Conservation (phyloP, 2,888 invertebrate genomes). For the Lampropteryx suffumata region DNA sequence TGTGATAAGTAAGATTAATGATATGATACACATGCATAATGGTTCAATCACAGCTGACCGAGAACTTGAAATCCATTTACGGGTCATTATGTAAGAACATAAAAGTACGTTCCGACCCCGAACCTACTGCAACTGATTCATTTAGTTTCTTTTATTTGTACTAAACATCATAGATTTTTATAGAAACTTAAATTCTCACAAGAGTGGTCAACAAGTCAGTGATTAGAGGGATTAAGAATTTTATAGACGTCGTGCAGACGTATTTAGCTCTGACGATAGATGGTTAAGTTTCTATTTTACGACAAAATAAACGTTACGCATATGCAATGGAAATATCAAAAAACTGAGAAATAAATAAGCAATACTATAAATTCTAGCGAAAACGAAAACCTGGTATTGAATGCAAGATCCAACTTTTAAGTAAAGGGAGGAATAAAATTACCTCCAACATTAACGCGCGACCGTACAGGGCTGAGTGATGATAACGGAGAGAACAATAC, state of each 20-base stretch:
- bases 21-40: constrained; percentile 25
- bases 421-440: background rate
- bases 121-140: background rate
- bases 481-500: constrained; percentile 6
- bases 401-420: background rate
- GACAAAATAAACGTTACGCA: constrained; percentile 4
- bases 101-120: constrained; percentile 1
- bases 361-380: background rate
- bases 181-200: constrained; percentile 4
- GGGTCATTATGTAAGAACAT: constrained; percentile 36
- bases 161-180: constrained; percentile 19
- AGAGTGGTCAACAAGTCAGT: constrained; percentile 15
- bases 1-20: constrained; percentile 36
- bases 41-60: constrained; percentile 37
- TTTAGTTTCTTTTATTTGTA: constrained; percentile 1
- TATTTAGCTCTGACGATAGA: constrained; percentile 5
- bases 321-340: background rate
- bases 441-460: background rate
- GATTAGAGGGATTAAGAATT: constrained; percentile 14
- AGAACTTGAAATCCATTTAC: constrained; percentile 42
- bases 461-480: background rate
- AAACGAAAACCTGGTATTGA: background rate
- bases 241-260: constrained; percentile 5
- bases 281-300: constrained; percentile 11
- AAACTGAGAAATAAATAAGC: background rate